Evolutionary conservation across 2,888 invertebrate species (phyloP).

Genomic region (Luperina testacea): DNA sequence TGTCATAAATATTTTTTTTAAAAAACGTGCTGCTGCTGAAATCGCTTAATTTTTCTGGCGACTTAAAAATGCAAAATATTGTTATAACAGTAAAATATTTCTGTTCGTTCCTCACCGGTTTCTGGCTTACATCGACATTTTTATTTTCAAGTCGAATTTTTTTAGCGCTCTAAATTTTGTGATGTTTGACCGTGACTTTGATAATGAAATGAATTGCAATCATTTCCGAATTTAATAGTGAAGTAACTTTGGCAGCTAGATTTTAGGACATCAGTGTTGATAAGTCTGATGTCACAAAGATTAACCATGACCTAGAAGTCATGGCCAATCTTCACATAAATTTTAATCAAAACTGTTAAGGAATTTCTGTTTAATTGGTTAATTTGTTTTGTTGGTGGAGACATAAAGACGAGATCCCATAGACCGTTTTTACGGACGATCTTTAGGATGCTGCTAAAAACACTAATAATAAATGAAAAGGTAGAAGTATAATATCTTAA

Average conservation of each 20-base stretch:
- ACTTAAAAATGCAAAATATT: slow-evolving; percentile 29
- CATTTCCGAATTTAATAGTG: background rate
- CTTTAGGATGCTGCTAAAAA: background rate
- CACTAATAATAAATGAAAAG: slow-evolving; percentile 6
- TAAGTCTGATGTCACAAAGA: slow-evolving; percentile 35
- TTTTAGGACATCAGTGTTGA: slow-evolving; percentile 5
- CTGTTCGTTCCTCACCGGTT: slow-evolving; percentile 6
- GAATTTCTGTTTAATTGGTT: slow-evolving; percentile 37
- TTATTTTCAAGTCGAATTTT: slow-evolving; percentile 10
- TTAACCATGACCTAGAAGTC: slow-evolving; percentile 48
- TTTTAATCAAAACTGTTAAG: slow-evolving; percentile 44
- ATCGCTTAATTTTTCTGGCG: background rate
- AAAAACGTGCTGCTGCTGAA: background rate
- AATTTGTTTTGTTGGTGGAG: slow-evolving; percentile 19
- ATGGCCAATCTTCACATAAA: slow-evolving; percentile 48
- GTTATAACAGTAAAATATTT: slow-evolving; percentile 33
- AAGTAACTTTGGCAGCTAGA: background rate
- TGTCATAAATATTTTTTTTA: background rate
- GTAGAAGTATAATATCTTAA: slow-evolving; percentile 4
- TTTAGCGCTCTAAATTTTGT: slow-evolving; percentile 18
- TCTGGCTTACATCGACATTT: slow-evolving; percentile 26
- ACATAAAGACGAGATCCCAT: background rate
- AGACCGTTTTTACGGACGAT: background rate
- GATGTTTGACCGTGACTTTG: slow-evolving; percentile 12
- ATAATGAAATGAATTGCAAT: background rate